phyloP scores from a whole-genome alignment of 2,113 vertebrate species.

The Bujurquina vittata region DNA sequence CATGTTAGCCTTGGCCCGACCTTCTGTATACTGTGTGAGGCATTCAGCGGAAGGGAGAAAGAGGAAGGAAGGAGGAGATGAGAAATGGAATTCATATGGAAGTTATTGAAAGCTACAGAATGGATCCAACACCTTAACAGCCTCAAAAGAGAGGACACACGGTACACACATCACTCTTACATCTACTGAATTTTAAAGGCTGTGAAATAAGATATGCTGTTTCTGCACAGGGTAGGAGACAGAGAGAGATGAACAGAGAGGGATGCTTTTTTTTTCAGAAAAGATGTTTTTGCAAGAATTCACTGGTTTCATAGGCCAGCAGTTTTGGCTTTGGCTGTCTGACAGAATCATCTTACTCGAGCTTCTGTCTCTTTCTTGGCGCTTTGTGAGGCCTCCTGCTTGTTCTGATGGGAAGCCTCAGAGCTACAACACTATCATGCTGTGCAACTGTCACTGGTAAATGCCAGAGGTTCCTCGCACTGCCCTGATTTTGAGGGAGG shows the following conservation, averaged over 20 bases:
- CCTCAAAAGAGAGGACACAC: conserved; percentile 10
- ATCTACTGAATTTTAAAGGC: conserved; percentile 28
- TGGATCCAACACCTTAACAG: conserved; percentile 45
- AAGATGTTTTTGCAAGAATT: conserved; percentile 33
- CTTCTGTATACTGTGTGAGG: conserved; percentile 67
- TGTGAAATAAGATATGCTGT: conserved; percentile 39
- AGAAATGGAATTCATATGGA: conserved; percentile 73
- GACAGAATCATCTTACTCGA: conserved; percentile 12
- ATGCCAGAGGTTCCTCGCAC: conserved; percentile 22
- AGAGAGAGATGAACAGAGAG: conserved; percentile 7
- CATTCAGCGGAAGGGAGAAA: conserved; percentile 61
- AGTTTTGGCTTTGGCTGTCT: conserved; percentile 35
- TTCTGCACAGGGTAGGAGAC: conserved; percentile 24
- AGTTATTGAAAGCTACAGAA: conserved; percentile 50
- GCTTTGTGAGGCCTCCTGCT: conserved; percentile 5
- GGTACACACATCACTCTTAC: conserved; percentile 32
- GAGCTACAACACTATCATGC: conserved; percentile 34
- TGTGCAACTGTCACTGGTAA: conserved; percentile 47
- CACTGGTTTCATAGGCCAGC: conserved; percentile 11
- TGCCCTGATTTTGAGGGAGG: conserved; percentile 36
- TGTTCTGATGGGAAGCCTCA: conserved; percentile 44
- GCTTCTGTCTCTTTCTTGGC: conserved; percentile 23
- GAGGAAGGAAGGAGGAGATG: conserved; percentile 62
- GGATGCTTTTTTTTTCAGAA: conserved; percentile 13
- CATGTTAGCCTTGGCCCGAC: conserved; percentile 81